Evolutionary conservation across 2,797 vertebrate species (phyloP), one percentile per base, ranked within the genome.

Genomic region (Clarias pachynema): DNA sequence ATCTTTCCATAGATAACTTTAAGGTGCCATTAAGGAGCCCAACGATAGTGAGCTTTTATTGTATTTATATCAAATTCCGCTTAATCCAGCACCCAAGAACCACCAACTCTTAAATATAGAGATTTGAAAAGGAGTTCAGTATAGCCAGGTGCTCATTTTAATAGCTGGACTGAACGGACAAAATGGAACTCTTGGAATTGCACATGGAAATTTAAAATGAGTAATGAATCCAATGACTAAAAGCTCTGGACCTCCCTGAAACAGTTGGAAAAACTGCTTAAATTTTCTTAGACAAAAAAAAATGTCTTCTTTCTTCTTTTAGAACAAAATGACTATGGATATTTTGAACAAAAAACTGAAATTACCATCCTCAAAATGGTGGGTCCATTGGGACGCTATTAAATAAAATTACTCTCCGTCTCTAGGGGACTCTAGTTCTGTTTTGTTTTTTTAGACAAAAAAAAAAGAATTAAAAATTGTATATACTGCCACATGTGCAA

Each of bases 1-100:
- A 40, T 68, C 66, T 82, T 66, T 37, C 66, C 59, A 82, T 72
- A 72, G 20, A 82, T 26, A 82, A 69, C 53, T 34, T 53, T 82
- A 82, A 82, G 66, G 53, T 12, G 12, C 81, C 81, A 69, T 82
- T 72, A 72, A 70, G 31, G 66, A 82, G 18, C 66, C 49, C 22
- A 18, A 20, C 34, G 15, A 81, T 29, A 63, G 24, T 49, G 63
- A 1, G 18, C 18, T 31, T 14, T 66, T 81, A 68, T 81, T 14
- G 18, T 81, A 81, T 81, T 81, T 31, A 31, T 65, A 24, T 53
- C 62, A 31, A 29, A 29, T 65, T 29, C 79, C n/a, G 10, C 40
- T 66, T 40, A 66, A 22, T 49, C 79, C 62, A 24, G 59, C 34
- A 29, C 24, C 18, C 4, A 22, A n/a, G 22, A 72, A 49, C 18